Conservation (phyloP, 2,888 invertebrate genomes). For the Lampropteryx suffumata region DNA sequence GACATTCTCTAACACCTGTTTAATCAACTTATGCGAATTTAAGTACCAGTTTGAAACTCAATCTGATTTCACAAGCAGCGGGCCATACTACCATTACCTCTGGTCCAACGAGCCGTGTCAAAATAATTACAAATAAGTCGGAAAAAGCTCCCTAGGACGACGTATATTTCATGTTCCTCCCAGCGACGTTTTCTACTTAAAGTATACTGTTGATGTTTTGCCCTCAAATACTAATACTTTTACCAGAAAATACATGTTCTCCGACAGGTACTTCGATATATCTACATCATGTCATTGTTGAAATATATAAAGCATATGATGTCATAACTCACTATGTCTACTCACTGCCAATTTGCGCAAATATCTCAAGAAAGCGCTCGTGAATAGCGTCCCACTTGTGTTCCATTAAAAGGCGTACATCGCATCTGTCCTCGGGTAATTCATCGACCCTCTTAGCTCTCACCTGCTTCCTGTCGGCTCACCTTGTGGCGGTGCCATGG, state of each 20-base stretch:
- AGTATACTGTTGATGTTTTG: too few relatives aligned
- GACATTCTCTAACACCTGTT: not conserved
- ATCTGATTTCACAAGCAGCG: not conserved
- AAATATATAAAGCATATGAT: too few relatives aligned
- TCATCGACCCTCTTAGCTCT: constrained; percentile 52
- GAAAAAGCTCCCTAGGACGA: too few relatives aligned
- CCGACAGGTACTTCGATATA: too few relatives aligned
- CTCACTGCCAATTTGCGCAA: constrained; percentile 4
- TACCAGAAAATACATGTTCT: too few relatives aligned
- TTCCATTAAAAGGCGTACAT: constrained; percentile 22
- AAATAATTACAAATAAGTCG: too few relatives aligned
- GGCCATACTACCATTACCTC: not conserved
- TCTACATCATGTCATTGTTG: too few relatives aligned
- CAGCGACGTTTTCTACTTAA: too few relatives aligned
- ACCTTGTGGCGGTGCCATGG: constrained; percentile 13
- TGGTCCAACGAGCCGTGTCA: constrained; percentile 42
- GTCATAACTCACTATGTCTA: not conserved
- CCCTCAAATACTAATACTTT: too few relatives aligned
- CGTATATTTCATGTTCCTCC: too few relatives aligned
- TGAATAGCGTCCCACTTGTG: constrained; percentile 3
- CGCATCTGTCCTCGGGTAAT: constrained; percentile 42
- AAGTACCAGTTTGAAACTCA: not conserved
- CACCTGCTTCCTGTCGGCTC: constrained; percentile 60
- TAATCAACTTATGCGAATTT: not conserved
- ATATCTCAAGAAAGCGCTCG: constrained; percentile 16